Evolutionary conservation across 2,888 invertebrate genomes (phyloP), one percentile per base, ranked within the genome.

Genomic region (Endotricha flammealis): DNA sequence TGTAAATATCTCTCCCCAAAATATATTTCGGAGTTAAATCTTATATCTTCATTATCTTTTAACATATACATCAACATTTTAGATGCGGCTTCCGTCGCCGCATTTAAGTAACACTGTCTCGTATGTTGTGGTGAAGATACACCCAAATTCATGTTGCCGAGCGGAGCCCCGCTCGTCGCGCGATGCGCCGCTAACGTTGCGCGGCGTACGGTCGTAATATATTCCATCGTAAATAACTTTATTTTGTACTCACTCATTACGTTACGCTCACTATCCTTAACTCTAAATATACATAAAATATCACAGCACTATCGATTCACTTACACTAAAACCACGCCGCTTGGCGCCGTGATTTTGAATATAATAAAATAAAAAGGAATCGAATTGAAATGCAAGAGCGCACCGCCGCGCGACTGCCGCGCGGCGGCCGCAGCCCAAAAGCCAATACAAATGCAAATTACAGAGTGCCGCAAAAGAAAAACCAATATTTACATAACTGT

Each of bases 291-390:
- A 85, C 80, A 85, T 81, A 80, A 85, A 85, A 86, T 86, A 86
- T 86, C 85, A 86, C 85, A 86, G 85, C 85, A 85, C 83, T 76
- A 85, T 85, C 85, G 83, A 83, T 86, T 81, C 82, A 69, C 85
- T 85, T 85, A 85, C 73, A 59, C 85, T 83, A 83, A 69, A 65
- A 65, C 56, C 70, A 52, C 61, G 61, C 65, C 73, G 85, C 85
- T 83, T 75, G 53, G 85, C 85, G 64, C 57, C 73, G 56, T 63
- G 54, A 65, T 57, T 68, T 67, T 57, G 49, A 53, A 65, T 59
- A 73, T 63, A 69, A 66, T 54, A 64, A 64, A 54, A 57, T 50
- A 70, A 60, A 71, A 76, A 75, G 78, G 78, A 81, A 81, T 82
- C 81, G 77, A 83, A 67, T 67, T 58, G 61, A 77, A 80, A 80